Evolutionary conservation across 2,888 invertebrate genomes (phyloP).

Genomic region (Drosophila bunnanda): DNA sequence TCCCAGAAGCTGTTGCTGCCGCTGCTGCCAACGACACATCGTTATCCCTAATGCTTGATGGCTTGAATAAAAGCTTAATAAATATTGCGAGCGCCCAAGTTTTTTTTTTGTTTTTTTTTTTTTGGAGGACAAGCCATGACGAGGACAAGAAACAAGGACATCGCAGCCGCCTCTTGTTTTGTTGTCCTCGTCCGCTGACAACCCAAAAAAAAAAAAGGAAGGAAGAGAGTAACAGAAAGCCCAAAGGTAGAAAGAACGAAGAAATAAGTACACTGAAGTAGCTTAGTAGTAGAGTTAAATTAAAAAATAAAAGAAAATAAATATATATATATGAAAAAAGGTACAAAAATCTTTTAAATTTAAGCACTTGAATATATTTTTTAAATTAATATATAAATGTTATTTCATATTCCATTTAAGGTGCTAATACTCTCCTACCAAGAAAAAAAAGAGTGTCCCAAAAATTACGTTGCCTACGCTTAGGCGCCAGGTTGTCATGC

Average conservation of each 20-base stretch:
- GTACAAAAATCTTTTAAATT: not conserved
- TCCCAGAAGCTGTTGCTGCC: slow-evolving; percentile 37
- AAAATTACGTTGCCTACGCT: slow-evolving; percentile 12
- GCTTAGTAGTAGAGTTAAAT: not conserved
- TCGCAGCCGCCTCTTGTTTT: slow-evolving; percentile 27
- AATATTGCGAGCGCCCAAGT: slow-evolving; percentile 54
- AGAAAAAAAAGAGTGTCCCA: not conserved
- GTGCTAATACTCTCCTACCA: not conserved
- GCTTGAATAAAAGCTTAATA: slow-evolving; percentile 71
- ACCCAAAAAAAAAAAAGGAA: slow-evolving; percentile 1
- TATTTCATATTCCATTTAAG: not conserved
- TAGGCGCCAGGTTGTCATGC: slow-evolving; percentile 12
- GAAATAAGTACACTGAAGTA: not conserved
- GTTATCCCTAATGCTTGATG: slow-evolving; percentile 71
- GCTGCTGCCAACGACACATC: slow-evolving; percentile 51
- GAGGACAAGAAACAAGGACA: slow-evolving; percentile 34
- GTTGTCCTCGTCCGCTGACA: slow-evolving; percentile 27
- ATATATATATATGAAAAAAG: not conserved
- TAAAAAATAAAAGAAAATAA: not conserved
- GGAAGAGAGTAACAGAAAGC: not conserved
- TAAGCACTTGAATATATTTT: not conserved
- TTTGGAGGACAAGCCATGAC: slow-evolving; percentile 30
- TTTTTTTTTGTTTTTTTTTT: slow-evolving; percentile 3
- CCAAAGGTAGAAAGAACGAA: slow-evolving; percentile 1
- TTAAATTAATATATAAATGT: not conserved